Evolutionary conservation across 2,888 invertebrate genomes (phyloP), one percentile per base, ranked within the genome.

Genomic region (Oscheius onirici): DNA sequence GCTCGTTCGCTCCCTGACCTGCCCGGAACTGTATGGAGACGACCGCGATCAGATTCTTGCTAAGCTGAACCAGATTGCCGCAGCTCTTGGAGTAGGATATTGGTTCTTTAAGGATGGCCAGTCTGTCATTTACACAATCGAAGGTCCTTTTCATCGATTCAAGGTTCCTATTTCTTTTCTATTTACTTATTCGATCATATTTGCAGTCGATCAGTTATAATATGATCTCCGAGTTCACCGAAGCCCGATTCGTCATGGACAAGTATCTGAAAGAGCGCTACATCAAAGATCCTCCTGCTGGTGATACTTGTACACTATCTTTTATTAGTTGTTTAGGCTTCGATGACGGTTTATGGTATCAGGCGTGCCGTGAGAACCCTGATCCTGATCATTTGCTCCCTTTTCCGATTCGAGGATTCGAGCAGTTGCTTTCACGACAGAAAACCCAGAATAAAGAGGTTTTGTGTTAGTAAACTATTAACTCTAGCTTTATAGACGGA

Each of bases 131-230:
- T n/a, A n/a, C n/a, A 69, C 69, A n/a, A 57, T 65, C 51, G 76
- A 81, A 43, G 97, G 97, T 88, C 94, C 94, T 0, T 92, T 95
- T 61, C 96, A 95, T 86, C 91, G 94, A 52, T 95, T 97, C 88
- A 97, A 96, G 88, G 90, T 89, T n/a, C n/a, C n/a, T n/a, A n/a
- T n/a, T n/a, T n/a, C n/a, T n/a, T n/a, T n/a, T n/a, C n/a, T n/a
- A n/a, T n/a, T n/a, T n/a, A n/a, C n/a, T n/a, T n/a, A n/a, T n/a
- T n/a, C n/a, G n/a, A n/a, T 97, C 66, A 94, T n/a, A n/a, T n/a
- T n/a, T n/a, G n/a, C n/a, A n/a, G n/a, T n/a, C n/a, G n/a, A n/a
- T n/a, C n/a, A n/a, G 95, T 0, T 97, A 97, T 88, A 94, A 93
- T 80, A 92, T 93, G 22, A 91, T 96, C 79, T 94, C 95, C 0